A percentile compares a stretch with the other conserved stretches of the same genome.
Conservation (phyloP, 2,797 vertebrate species). For the Micrastur ruficollis region DNA sequence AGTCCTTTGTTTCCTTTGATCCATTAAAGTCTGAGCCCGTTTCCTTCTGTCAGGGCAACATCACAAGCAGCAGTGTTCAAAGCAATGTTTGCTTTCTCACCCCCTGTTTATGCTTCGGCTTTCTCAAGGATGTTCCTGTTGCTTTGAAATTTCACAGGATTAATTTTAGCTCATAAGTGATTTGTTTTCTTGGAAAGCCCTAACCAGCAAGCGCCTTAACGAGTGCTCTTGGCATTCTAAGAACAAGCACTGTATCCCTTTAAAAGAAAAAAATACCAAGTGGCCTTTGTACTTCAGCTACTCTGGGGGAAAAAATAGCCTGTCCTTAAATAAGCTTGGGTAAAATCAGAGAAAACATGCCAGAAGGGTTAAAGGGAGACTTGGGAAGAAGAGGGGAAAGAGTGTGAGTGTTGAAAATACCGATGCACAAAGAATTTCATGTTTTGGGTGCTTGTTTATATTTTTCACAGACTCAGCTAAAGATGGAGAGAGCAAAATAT, state of each 20-base stretch:
- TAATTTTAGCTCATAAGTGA: not conserved
- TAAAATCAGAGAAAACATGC: not conserved
- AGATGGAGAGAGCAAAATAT: not conserved
- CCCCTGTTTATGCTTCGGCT: constrained; percentile 6
- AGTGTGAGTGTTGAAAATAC: not conserved
- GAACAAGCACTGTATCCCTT: not conserved
- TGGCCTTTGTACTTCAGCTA: not conserved
- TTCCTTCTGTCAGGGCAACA: constrained; percentile 34
- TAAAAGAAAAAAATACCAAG: not conserved
- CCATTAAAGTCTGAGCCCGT: not conserved
- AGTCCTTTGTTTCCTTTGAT: constrained; percentile 53
- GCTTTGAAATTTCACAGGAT: constrained; percentile 41
- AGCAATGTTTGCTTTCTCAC: constrained; percentile 43
- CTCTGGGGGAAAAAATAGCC: not conserved
- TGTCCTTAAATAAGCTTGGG: not conserved
- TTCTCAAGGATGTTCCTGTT: constrained; percentile 37
- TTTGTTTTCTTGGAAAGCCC: constrained; percentile 55
- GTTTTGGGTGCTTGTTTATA: not conserved
- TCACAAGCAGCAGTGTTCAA: constrained; percentile 29
- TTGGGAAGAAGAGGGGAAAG: not conserved
- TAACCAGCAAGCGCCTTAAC: not conserved
- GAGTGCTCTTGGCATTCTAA: not conserved
- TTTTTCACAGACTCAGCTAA: not conserved
- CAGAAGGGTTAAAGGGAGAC: not conserved
- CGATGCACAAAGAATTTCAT: not conserved